A percentile compares a stretch with the other conserved stretches of the same genome.
Conservation (phyloP, 2,113 vertebrate genomes). For the Tupaia chinensis region DNA sequence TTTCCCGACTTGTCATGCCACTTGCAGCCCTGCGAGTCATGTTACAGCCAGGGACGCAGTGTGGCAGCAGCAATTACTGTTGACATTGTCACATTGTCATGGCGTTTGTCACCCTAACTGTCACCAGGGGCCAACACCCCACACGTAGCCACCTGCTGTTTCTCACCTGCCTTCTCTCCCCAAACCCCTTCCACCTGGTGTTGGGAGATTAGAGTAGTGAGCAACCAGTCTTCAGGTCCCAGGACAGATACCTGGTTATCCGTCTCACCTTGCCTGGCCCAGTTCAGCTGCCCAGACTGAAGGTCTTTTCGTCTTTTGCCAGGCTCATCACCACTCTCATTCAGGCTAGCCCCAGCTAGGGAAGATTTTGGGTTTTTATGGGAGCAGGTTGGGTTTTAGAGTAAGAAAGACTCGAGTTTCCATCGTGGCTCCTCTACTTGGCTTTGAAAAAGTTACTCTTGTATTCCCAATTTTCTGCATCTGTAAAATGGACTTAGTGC, state of each 20-base stretch:
- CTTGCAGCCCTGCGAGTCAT: conserved; percentile 69
- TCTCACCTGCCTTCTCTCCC: neutral
- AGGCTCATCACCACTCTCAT: neutral
- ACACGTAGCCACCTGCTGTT: neutral
- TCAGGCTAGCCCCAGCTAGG: accelerated
- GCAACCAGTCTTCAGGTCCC: neutral
- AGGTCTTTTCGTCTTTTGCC: neutral
- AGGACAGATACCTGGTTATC: neutral
- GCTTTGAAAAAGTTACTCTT: neutral
- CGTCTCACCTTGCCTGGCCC: neutral
- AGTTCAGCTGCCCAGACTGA: neutral
- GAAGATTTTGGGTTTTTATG: neutral
- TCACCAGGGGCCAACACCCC: neutral
- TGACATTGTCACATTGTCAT: conserved; percentile 44
- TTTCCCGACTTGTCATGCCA: conserved; percentile 62
- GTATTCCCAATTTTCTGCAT: neutral
- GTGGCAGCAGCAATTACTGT: conserved; percentile 69
- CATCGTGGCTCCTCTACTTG: neutral
- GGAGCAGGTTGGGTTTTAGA: neutral
- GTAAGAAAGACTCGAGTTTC: neutral
- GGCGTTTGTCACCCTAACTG: conserved; percentile 21
- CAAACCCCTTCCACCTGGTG: neutral
- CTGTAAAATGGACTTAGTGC: neutral
- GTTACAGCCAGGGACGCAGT: neutral
- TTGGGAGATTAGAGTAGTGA: accelerated